Evolutionary conservation across 2,113 vertebrate genomes (phyloP).

Genomic region (Erythrolamprus reginae): DNA sequence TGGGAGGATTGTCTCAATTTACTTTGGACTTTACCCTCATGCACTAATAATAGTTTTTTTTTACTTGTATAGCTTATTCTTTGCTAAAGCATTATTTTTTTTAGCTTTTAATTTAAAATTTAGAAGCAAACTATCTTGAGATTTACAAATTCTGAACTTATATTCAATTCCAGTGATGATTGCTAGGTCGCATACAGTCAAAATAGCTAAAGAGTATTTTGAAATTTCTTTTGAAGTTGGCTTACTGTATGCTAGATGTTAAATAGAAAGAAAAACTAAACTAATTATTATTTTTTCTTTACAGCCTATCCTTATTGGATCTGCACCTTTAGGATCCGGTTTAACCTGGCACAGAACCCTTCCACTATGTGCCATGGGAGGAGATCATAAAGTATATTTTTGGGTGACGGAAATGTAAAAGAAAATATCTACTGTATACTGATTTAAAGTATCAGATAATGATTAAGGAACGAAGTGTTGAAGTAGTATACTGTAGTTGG

Average conservation of each 20-base stretch:
- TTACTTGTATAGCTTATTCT: neutral
- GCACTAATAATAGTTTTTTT: neutral
- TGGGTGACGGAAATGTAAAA: slow-evolving; percentile 94
- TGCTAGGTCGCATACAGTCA: neutral
- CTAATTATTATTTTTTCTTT: slow-evolving; percentile 22
- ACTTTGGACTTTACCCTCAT: neutral
- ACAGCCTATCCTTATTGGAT: slow-evolving; percentile 84
- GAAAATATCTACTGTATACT: neutral
- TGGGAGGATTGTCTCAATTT: neutral
- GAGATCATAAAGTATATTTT: slow-evolving; percentile 90
- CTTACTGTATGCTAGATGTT: neutral
- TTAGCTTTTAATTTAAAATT: neutral
- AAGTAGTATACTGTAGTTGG: neutral
- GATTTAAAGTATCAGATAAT: neutral
- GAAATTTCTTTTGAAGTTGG: neutral
- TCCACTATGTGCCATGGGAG: slow-evolving; percentile 86
- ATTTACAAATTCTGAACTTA: neutral
- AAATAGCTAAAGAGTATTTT: neutral
- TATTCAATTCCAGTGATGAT: neutral
- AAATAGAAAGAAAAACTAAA: slow-evolving; percentile 5
- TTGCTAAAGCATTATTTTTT: neutral
- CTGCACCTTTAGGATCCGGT: slow-evolving; percentile 81
- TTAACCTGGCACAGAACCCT: slow-evolving; percentile 93
- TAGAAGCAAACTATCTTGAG: neutral
- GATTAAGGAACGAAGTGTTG: neutral